Evolutionary conservation across 1,140 invertebrate genomes (phyloP), one percentile per base, ranked within the genome.

Genomic region (Trichonephila clavata): DNA sequence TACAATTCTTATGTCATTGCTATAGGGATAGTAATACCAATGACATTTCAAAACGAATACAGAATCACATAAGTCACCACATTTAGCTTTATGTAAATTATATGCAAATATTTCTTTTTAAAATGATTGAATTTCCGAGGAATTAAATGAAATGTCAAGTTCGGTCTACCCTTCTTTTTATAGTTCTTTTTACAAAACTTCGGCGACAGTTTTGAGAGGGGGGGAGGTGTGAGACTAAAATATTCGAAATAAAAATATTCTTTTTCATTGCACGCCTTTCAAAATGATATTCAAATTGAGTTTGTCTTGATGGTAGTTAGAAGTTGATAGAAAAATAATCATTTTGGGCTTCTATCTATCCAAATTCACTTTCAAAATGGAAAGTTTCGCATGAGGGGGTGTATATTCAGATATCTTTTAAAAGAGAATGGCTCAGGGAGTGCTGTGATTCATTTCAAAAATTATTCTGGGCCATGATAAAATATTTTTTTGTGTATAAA

Each of bases 141-240:
- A 83, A 83, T 83, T 83, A 83, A 83, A 83, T 5, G 81, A 83
- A 57, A 83, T 83, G 81, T 83, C 81, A 83, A 83, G 39, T 50
- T 59, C n/a, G 81, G 81, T 50, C 16, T 59, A 83, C 24, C 21
- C 81, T 20, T 27, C 13, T 39, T 18, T 68, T 68, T 68, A 65
- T 27, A 77, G 32, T 77, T 77, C 71, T 39, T 39, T 32, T 32
- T 13, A 18, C 3, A 77, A 77, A 32, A 77, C 14, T 1, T 39
- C 13, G 16, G 18, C 61, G 71, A 32, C 13, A 32, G 13, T 27
- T 77, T 39, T 77, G 27, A 39, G 16, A 77, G 43, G 6, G 5
- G 7, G 7, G 50, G 50, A 77, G 6, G 10, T 3, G 32, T 3
- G 32, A 4, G 32, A 39, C 27, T 77, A 6, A 27, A 27, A 32